Evolutionary conservation across 2,113 vertebrate species (phyloP), one percentile per base, ranked within the genome.

Genomic region (Bothrops jararaca): DNA sequence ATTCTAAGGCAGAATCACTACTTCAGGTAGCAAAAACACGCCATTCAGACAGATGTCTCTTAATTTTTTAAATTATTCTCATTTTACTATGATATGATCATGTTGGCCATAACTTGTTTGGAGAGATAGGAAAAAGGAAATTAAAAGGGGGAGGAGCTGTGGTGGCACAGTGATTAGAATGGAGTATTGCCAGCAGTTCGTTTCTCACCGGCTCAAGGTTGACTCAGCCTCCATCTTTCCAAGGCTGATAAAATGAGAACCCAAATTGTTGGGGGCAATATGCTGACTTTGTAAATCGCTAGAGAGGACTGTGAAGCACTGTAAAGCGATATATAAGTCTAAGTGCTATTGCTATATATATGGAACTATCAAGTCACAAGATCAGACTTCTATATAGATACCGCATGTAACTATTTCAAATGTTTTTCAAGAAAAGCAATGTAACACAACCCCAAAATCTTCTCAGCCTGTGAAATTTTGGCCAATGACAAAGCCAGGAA

Each of bases 81-180:
- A 54, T 92, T 96, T 93, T 92, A 93, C 22, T 57, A 95, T 86
- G 93, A 94, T 95, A 94, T 90, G 95, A 89, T 60, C 96, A 95
- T 48, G 92, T 26, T 92, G 94, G 92, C 93, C 96, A 96, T 91
- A 88, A 91, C 4, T 88, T 52, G 85, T 89, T 18, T 42, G 58
- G 64, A 39, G 18, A 80, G 39, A 22, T 91, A 91, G 24, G 42
- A 89, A 39, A 24, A 48, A 7, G 3, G 3, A 45, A 56, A 39
- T 80, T 69, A 69, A 34, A 69, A 26, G 9, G 58, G 24, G 26
- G 9, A 29, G 9, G 10, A 60, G 58, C 24, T 6, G 9, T 60
- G 10, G 9, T 60, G 58, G 24, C 24, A 2, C 58, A 60, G 58
- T 29, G 56, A 0, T 57, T 57, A 57, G 56, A 57, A 29, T 29